A percentile compares a stretch with the other conserved stretches of the same genome.
phyloP scores from a whole-genome alignment of 2,113 vertebrate species.

The Coryphaenoides rupestris region DNA sequence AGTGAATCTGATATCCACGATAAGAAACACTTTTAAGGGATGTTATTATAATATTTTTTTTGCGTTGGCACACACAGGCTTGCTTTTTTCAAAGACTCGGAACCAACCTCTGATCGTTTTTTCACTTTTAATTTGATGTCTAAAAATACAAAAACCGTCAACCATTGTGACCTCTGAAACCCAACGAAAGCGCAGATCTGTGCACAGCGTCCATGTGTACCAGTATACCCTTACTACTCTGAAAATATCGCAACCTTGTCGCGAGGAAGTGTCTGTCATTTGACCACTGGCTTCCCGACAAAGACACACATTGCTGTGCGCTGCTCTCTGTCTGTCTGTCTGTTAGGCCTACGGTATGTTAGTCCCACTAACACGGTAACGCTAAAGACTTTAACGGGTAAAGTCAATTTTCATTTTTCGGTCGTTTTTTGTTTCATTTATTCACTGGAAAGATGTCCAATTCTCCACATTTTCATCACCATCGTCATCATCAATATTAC shows the following conservation, averaged over 20 bases:
- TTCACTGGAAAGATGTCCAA: conserved; percentile 49
- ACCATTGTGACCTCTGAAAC: conserved; percentile 41
- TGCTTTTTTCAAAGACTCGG: conserved; percentile 60
- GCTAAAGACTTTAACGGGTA: conserved; percentile 63
- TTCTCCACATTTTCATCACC: no score
- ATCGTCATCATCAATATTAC: conserved; percentile 6
- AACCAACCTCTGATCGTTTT: conserved; percentile 55
- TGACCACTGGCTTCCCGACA: conserved; percentile 46
- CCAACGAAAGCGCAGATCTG: conserved; percentile 41
- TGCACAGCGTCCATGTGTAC: conserved; percentile 41
- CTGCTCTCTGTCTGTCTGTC: conserved; percentile 44
- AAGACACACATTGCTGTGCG: conserved; percentile 28
- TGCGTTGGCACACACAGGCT: conserved; percentile 77
- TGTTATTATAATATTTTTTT: conserved; percentile 80
- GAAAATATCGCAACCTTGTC: conserved; percentile 54
- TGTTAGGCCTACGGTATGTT: conserved; percentile 81
- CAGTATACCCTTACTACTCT: conserved; percentile 63
- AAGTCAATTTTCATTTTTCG: conserved; percentile 10
- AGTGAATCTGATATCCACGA: conserved; percentile 59
- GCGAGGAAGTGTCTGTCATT: conserved; percentile 43
- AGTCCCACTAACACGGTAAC: conserved; percentile 80
- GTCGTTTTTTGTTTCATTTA: no score
- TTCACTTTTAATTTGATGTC: conserved; percentile 29
- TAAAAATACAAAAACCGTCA: conserved; percentile 32
- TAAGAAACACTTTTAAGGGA: conserved; percentile 64